Conservation (phyloP, 2,888 invertebrate genomes). For the Eupithecia exiguata region DNA sequence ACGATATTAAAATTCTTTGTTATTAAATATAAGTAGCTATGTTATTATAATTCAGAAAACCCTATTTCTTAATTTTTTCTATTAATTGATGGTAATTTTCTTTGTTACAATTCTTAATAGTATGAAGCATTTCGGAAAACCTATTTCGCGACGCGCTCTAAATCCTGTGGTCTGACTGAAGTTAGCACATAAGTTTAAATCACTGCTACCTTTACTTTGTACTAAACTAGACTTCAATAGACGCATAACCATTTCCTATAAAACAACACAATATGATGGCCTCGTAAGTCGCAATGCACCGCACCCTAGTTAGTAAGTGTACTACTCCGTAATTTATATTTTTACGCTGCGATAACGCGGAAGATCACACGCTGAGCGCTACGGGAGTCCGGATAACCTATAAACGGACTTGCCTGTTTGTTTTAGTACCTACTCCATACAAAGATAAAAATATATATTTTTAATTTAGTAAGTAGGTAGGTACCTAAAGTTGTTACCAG, state of each 20-base stretch:
- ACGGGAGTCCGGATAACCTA: conserved; percentile 43
- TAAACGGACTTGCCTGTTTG: conserved; percentile 21
- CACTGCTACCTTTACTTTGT: too few relatives aligned
- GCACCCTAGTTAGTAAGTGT: conserved; percentile 13
- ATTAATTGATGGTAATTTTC: too few relatives aligned
- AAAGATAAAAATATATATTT: not conserved
- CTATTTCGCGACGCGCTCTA: not conserved
- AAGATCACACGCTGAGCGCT: conserved; percentile 46
- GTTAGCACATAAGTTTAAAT: too few relatives aligned
- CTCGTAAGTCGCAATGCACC: not conserved
- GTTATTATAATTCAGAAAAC: too few relatives aligned
- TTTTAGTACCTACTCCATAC: not conserved
- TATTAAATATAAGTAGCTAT: too few relatives aligned
- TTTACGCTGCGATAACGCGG: conserved; percentile 31
- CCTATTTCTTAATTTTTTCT: too few relatives aligned
- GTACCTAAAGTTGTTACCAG: not conserved
- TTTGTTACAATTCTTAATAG: too few relatives aligned
- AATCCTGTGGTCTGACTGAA: not conserved
- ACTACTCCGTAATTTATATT: conserved; percentile 16
- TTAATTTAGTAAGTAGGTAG: not conserved
- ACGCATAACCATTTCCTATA: not conserved
- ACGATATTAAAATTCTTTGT: too few relatives aligned
- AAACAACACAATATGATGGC: conserved; percentile 1
- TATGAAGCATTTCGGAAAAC: not conserved
- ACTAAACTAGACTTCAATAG: too few relatives aligned